Evolutionary conservation across 92 coral and sea anemone genomes (phyloP), one percentile per base, ranked within the genome.

Genomic region (Actinostola sp.): DNA sequence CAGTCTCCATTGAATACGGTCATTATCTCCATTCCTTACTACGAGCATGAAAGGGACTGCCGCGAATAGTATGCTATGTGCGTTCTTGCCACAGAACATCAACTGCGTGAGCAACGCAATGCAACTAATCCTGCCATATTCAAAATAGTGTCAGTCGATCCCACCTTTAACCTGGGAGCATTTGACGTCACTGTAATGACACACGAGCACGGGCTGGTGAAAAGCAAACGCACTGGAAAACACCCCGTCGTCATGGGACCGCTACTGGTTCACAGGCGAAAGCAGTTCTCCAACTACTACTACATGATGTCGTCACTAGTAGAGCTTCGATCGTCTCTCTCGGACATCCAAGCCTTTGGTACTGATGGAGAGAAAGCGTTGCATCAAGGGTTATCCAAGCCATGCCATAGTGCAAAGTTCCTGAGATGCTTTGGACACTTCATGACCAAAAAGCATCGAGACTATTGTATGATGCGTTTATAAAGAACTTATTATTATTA

Each of bases 221-320:
- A 23, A 15, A 78, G 62, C 55, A 70, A 46, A 39, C 42, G 66
- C 17, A 61, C 70, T 69, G 78, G 84, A 27, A 61, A 57, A 36
- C 84, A 79, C 63, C 78, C 84, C 28, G 55, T 79, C 54, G 54
- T 79, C 49, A 54, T 70, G 77, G 84, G 84, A 23, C 84, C 83
- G 8, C 12, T 68, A 41, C 68, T 67, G 66, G 61, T 78, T 12
- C 76, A 78, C 75, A 66, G 67, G 41, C 35, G 62, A 35, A 78
- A 78, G 33, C 56, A 78, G 61, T 54, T 68, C 45, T 55, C 76
- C 35, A 68, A 58, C 75, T 67, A 68, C 27, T 71, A 54, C 23
- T 72, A 63, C 59, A 63, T 81, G n/a, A 55, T 68, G 83, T 68
- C 77, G 48, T 57, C 83, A 66, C 46, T 77, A 65, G 58, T 77